Evolutionary conservation across 2,113 vertebrate species (phyloP).

Genomic region (Psilopsiagon aurifrons): DNA sequence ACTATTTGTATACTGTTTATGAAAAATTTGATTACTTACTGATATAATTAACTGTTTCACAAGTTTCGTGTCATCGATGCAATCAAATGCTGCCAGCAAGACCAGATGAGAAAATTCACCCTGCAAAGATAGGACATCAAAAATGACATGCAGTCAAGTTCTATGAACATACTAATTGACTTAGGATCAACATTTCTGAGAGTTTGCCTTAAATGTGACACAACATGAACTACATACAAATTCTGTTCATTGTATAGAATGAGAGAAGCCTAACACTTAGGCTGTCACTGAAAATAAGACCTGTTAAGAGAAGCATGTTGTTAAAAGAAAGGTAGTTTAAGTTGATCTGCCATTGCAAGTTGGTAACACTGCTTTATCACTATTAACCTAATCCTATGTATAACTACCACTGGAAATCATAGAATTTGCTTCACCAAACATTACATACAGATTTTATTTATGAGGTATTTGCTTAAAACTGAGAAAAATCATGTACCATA

Average conservation of each 20-base stretch:
- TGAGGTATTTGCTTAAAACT: background rate
- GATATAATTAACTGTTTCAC: slow-evolving; percentile 91
- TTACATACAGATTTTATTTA: background rate
- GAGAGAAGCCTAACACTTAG: background rate
- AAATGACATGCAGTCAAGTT: background rate
- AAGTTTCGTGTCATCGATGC: slow-evolving; percentile 95
- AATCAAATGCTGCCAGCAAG: slow-evolving; percentile 91
- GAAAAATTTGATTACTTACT: slow-evolving; percentile 76
- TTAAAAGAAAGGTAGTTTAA: background rate
- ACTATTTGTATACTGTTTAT: background rate
- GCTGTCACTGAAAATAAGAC: background rate
- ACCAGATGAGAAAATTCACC: slow-evolving; percentile 93
- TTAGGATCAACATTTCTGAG: background rate
- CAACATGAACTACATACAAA: background rate
- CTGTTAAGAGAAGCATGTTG: background rate
- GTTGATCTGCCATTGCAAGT: background rate
- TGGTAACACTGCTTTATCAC: background rate
- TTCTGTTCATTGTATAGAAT: background rate
- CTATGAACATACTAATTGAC: background rate
- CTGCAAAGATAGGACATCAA: slow-evolving; percentile 67
- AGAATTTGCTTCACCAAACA: background rate
- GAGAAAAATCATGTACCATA: background rate
- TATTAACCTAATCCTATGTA: background rate
- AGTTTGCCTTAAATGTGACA: background rate
- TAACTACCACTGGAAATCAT: background rate